Percentiles rank a stretch among this genome's conserved stretches.
Evolutionary conservation across 2,888 invertebrate genomes (phyloP).

Genomic region (Epinotia brunnichana): DNA sequence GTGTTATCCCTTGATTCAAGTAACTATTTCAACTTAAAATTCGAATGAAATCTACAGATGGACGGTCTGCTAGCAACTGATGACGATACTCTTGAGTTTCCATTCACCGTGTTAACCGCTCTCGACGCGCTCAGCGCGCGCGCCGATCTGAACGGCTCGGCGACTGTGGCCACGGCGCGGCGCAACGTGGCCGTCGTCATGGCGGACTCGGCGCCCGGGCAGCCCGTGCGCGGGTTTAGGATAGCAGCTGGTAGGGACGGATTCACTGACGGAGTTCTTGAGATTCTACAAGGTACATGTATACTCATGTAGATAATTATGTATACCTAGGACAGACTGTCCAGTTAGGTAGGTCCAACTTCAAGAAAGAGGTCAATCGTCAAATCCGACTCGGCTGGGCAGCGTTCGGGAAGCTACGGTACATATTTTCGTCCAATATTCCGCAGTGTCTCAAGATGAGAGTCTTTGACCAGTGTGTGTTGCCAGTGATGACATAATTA

Average conservation of each 20-base stretch:
- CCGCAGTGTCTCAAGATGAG: no score
- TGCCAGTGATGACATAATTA: no score
- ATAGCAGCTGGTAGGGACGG: conserved; percentile 27
- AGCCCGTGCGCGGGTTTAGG: conserved; percentile 44
- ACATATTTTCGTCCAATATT: no score
- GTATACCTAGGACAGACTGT: no score
- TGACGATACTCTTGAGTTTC: conserved; percentile 40
- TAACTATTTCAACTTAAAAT: no score
- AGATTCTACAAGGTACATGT: conserved; percentile 45
- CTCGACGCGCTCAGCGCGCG: conserved; percentile 44
- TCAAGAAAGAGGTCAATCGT: no score
- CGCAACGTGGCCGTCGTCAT: conserved; percentile 47
- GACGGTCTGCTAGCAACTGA: conserved; percentile 40
- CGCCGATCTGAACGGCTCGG: conserved; percentile 45
- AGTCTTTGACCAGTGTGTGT: no score
- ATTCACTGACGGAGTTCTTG: conserved; percentile 41
- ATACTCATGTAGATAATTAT: no score
- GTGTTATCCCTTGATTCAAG: no score
- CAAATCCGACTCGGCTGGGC: no score
- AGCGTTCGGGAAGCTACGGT: no score
- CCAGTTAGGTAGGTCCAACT: no score
- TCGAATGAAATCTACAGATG: conserved; percentile 31
- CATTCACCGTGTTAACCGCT: conserved; percentile 40
- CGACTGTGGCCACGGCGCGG: conserved; percentile 38
- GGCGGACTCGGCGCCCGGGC: conserved; percentile 42